Evolutionary conservation across 2,888 invertebrate genomes (phyloP).

Genomic region (Apodemia mormo): DNA sequence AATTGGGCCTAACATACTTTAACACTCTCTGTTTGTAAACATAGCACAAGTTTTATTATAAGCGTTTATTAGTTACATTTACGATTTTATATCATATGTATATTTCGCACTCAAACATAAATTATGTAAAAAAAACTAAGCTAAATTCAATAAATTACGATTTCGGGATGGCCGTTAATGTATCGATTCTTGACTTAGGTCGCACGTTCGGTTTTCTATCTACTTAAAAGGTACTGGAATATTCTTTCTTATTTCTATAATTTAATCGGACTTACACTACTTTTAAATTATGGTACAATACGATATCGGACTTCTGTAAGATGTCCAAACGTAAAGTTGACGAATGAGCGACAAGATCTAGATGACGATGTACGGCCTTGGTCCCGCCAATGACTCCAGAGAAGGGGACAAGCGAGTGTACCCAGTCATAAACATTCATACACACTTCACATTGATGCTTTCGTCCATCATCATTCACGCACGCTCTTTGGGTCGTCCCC

Average conservation of each 20-base stretch:
- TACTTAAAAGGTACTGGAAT: conserved; percentile 79
- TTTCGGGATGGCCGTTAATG: conserved; percentile 80
- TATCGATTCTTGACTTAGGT: conserved; percentile 80
- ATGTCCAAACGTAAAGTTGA: conserved; percentile 75
- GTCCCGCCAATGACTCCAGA: conserved; percentile 69
- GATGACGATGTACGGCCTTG: conserved; percentile 75
- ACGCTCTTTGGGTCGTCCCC: conserved; percentile 77
- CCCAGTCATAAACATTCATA: conserved; percentile 52
- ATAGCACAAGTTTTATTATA: conserved; percentile 61
- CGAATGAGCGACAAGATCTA: conserved; percentile 78
- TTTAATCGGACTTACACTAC: conserved; percentile 75
- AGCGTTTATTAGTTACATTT: conserved; percentile 67
- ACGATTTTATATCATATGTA: conserved; percentile 70
- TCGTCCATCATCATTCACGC: conserved; percentile 62
- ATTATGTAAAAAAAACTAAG: conserved; percentile 71
- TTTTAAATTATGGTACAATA: conserved; percentile 79
- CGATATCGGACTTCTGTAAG: conserved; percentile 63
- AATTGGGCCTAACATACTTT: conserved; percentile 57
- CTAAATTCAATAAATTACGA: conserved; percentile 80
- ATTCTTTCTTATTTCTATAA: conserved; percentile 75
- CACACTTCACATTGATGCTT: conserved; percentile 50
- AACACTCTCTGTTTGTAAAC: conserved; percentile 58
- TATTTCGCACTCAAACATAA: conserved; percentile 68
- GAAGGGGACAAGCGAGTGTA: conserved; percentile 80
- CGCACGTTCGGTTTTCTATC: conserved; percentile 75